Percentiles rank a stretch among this genome's conserved stretches.
phyloP scores from a whole-genome alignment of 1,140 invertebrate species.

The Pogonomyrmex californicus region DNA sequence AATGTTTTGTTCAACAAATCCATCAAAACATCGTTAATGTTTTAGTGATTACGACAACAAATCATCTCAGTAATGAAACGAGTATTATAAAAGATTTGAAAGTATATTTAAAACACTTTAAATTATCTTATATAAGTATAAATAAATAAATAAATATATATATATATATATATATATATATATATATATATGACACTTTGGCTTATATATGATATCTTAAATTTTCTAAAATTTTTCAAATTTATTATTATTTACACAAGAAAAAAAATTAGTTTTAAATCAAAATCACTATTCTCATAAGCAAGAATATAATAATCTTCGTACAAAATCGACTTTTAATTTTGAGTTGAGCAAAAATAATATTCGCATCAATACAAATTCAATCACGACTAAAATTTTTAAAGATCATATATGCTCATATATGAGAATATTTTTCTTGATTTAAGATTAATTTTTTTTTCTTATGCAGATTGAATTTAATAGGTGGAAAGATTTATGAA shows the following conservation, averaged over 20 bases:
- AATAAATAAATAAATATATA: neutral
- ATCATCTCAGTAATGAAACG: neutral
- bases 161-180: neutral
- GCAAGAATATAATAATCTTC: no score
- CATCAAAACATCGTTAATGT: neutral
- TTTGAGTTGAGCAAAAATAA: no score
- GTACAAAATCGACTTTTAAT: no score
- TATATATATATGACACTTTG: neutral
- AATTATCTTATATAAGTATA: neutral
- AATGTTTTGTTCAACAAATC: neutral
- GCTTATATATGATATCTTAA: neutral
- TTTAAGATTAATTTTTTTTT: no score
- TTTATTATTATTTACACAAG: neutral
- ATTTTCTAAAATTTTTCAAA: neutral
- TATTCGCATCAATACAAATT: no score
- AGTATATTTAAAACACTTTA: conserved; percentile 6
- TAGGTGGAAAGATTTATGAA: neutral
- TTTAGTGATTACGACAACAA: neutral
- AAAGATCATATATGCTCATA: no score
- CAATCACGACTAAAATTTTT: no score
- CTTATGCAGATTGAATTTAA: neutral
- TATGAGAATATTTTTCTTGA: no score
- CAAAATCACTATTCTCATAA: no score
- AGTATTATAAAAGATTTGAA: neutral
- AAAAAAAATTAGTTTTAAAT: no score